Base-by-base conservation (phyloP, 2,888 invertebrate species). In the Hemistola chrysoprasaria region DNA sequence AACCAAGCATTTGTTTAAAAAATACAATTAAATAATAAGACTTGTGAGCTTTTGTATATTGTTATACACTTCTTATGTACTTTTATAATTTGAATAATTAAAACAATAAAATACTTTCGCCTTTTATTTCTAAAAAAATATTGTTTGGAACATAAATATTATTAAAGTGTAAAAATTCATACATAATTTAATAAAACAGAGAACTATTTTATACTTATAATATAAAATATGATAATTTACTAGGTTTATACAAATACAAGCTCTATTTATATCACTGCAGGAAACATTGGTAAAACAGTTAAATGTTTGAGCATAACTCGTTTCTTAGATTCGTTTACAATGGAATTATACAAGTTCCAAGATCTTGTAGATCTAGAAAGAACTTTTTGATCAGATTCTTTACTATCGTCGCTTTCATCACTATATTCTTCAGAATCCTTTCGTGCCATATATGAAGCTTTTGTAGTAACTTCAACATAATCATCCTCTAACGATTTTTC, bases 241-340 rank as follows among this genome's bases (percentile, higher is more conserved):
- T n/a, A n/a, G n/a, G n/a, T n/a, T n/a, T n/a, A n/a, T n/a, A n/a
- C n/a, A n/a, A n/a, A n/a, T n/a, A n/a, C n/a, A n/a, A n/a, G n/a
- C n/a, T n/a, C n/a, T n/a, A n/a, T n/a, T n/a, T n/a, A n/a, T n/a
- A n/a, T n/a, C 53, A 64, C n/a, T 50, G 65, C 60, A 8, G 78
- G 78, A 34, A 78, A 79, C 63, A 78, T 65, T 2, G 79, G 79
- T 22, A 78, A 53, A 40, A 70, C 62, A 27, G 62, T 60, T 3
- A 78, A 44, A 11, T 69, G 34, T 47, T 71, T 77, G 0, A 62
- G 40, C 35, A 68, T 45, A 2, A 63, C 44, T 22, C 61, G 48
- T 43, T 65, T 71, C 7, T 16, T 16, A 16, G 16, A 4, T 16
- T 16, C 16, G 16, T 16, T 16, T 16, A 16, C 4, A 3, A 3